These are phyloP conservation scores for Vanacampus margaritifer DNA, from an alignment of 2,113 vertebrate species.

Conservation along the genomic window DNA sequence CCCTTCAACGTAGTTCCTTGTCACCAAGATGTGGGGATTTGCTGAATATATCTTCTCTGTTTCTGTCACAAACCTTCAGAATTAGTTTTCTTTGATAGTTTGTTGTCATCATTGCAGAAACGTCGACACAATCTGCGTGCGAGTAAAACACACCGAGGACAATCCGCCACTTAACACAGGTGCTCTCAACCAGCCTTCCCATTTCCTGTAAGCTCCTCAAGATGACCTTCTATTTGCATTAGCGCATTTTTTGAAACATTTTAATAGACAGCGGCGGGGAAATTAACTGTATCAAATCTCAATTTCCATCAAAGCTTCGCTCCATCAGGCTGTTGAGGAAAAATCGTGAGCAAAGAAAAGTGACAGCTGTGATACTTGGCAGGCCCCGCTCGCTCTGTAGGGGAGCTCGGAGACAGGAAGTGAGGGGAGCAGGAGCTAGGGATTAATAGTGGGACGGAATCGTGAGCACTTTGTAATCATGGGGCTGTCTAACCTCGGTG, in stretches of 20 bases:
- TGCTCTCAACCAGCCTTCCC: conserved; percentile 12
- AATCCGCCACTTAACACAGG: conserved; percentile 5
- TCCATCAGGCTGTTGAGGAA: conserved; percentile 36
- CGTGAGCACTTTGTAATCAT: conserved; percentile 69
- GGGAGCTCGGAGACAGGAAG: conserved; percentile 46
- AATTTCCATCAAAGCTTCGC: conserved; percentile 34
- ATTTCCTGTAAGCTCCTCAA: conserved; percentile 12
- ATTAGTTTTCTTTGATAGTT: too few relatives aligned
- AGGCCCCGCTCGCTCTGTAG: conserved; percentile 21
- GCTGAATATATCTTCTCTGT: too few relatives aligned
- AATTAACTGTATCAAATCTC: conserved; percentile 38
- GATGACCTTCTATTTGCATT: conserved; percentile 26
- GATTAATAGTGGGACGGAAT: conserved; percentile 62
- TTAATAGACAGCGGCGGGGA: conserved; percentile 18
- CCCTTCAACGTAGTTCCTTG: too few relatives aligned
- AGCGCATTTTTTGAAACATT: conserved; percentile 26
- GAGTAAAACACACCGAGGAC: neutral
- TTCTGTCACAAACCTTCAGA: too few relatives aligned
- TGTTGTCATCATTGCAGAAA: too few relatives aligned
- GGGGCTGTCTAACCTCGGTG: conserved; percentile 62
- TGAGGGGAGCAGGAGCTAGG: conserved; percentile 45
- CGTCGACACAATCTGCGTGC: too few relatives aligned
- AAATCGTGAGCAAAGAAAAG: conserved; percentile 52
- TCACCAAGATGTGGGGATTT: too few relatives aligned
- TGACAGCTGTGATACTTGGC: conserved; percentile 62